Conservation (phyloP, 2,888 invertebrate species). For the Melanophora roralis region DNA sequence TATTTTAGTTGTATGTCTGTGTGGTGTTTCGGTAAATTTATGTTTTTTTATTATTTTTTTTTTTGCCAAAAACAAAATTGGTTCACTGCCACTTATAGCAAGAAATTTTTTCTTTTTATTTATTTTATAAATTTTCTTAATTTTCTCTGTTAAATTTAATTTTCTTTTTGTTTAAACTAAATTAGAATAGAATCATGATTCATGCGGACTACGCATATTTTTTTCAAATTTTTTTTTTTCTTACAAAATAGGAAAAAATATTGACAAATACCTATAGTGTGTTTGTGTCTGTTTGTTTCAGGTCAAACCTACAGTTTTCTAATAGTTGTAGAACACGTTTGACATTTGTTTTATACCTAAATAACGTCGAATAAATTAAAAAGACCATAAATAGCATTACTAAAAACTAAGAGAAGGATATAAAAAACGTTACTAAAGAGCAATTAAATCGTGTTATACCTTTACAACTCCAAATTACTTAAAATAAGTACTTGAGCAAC, state of each 20-base stretch:
- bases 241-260: conserved; percentile 43
- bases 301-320: conserved; percentile 47
- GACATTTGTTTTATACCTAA: conserved; percentile 17
- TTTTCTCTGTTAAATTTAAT: conserved; percentile 35
- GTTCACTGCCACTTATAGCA: conserved; percentile 75
- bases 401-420: too few species aligned
- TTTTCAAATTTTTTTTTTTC: conserved; percentile 25
- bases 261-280: conserved; percentile 8
- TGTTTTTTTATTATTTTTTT: conserved; percentile 31
- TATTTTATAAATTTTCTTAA: conserved; percentile 30
- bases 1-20: background rate
- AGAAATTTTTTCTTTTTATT: conserved; percentile 50
- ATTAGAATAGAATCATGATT: conserved; percentile 59
- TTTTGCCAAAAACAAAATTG: conserved; percentile 63
- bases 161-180: conserved; percentile 42
- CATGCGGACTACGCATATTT: conserved; percentile 57
- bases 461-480: too few species aligned
- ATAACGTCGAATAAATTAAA: background rate
- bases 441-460: too few species aligned
- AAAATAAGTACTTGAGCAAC: too few species aligned
- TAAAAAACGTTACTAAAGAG: too few species aligned
- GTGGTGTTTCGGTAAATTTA: conserved; percentile 1
- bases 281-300: conserved; percentile 13
- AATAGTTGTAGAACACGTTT: conserved; percentile 29
- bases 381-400: too few species aligned